Percentiles rank a stretch among this genome's conserved stretches.
These are phyloP conservation scores for Centrocercus urophasianus DNA, from an alignment of 2,113 vertebrate genomes.

Conservation along the genomic window DNA sequence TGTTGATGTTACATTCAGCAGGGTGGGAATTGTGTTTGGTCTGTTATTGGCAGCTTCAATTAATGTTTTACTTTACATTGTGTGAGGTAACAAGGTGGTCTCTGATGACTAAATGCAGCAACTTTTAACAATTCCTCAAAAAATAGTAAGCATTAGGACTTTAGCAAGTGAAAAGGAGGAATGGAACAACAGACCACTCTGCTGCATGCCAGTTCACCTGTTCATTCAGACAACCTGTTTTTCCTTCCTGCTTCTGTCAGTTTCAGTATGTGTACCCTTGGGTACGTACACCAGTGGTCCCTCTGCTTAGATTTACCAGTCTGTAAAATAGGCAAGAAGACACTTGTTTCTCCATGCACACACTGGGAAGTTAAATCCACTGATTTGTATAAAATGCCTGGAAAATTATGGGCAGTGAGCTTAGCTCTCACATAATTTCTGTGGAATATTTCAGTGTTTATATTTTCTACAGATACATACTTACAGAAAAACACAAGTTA, in stretches of 20 bases:
- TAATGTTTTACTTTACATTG: background rate
- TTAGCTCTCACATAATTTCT: background rate
- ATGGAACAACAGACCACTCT: background rate
- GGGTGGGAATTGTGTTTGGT: background rate
- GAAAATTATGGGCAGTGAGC: background rate
- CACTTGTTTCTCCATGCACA: background rate
- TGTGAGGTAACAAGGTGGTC: background rate
- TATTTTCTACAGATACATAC: background rate
- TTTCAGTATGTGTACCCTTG: background rate
- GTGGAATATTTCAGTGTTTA: background rate
- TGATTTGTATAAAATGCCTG: background rate
- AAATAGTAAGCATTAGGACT: background rate
- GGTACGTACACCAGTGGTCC: rapidly evolving
- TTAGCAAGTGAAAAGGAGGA: background rate
- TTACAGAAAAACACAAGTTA: background rate
- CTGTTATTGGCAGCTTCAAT: background rate
- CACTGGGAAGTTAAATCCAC: background rate
- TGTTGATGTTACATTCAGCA: background rate
- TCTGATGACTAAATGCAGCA: background rate
- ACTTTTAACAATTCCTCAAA: background rate
- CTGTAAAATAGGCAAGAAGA: background rate
- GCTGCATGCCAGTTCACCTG: background rate
- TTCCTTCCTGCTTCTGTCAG: background rate
- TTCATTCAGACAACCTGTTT: background rate
- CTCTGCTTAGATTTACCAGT: background rate